Conservation (phyloP, 2,888 invertebrate genomes). For the Pachydiplax longipennis region DNA sequence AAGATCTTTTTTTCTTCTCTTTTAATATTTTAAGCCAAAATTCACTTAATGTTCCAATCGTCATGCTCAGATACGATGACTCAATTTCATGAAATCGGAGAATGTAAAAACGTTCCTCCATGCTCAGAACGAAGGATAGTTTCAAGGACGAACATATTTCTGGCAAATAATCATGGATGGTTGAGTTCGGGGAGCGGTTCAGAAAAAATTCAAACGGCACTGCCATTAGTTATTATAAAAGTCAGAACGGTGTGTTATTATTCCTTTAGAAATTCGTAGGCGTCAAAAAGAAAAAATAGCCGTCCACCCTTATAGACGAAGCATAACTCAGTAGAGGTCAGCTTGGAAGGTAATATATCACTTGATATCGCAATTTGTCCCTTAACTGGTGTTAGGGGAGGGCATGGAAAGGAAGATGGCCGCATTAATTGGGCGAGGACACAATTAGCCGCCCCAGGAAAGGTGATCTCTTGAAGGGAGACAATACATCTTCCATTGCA, state of each 20-base stretch:
- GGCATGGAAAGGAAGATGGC: background rate
- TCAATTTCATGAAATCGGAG: no score
- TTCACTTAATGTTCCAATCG: no score
- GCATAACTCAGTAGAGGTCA: background rate
- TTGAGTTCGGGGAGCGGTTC: no score
- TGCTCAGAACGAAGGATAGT: no score
- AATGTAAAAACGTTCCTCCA: no score
- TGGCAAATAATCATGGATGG: no score
- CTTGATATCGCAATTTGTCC: background rate
- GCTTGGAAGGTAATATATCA: background rate
- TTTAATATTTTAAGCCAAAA: no score
- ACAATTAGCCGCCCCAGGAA: background rate
- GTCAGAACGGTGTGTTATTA: background rate
- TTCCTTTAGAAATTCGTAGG: background rate
- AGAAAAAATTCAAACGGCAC: no score
- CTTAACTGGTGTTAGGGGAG: background rate
- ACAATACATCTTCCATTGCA: background rate
- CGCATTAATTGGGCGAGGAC: background rate
- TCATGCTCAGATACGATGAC: no score
- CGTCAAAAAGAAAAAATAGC: background rate
- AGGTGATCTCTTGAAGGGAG: background rate
- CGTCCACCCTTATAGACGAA: background rate
- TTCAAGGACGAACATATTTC: no score
- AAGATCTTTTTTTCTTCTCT: no score
- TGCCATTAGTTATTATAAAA: background rate